phyloP scores from a whole-genome alignment of 2,113 vertebrate genomes.

The Thamnophis sirtalis region DNA sequence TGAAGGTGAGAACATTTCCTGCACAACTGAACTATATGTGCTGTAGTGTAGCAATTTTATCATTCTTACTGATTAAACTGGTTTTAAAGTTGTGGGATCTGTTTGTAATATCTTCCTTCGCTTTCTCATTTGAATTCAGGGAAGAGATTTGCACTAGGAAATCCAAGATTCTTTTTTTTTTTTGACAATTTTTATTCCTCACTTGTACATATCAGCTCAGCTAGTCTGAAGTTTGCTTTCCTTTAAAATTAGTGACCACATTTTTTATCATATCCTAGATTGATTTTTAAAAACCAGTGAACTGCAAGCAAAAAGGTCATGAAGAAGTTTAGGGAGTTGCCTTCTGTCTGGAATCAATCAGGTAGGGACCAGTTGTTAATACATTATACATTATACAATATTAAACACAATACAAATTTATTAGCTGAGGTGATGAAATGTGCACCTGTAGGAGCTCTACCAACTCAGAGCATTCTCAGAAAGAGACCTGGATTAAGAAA shows the following conservation, averaged over 20 bases:
- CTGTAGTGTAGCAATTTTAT: neutral
- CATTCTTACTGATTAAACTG: neutral
- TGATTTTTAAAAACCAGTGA: neutral
- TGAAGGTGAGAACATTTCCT: neutral
- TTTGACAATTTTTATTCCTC: neutral
- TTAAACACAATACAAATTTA: neutral
- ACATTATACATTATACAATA: no score
- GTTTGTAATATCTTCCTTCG: neutral
- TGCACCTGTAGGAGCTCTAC: neutral
- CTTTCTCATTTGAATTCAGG: neutral
- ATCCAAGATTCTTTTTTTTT: neutral
- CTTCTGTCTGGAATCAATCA: neutral
- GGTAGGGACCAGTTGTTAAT: neutral
- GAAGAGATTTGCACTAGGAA: neutral
- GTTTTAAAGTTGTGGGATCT: neutral
- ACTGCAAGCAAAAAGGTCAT: neutral
- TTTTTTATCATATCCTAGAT: neutral
- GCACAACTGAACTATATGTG: neutral
- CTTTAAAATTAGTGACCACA: neutral
- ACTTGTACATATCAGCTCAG: neutral
- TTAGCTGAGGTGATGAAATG: neutral
- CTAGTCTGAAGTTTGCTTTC: neutral
- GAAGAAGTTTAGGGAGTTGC: neutral
- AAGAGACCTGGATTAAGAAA: neutral
- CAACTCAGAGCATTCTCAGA: neutral